Evolutionary conservation across 2,888 invertebrate species (phyloP), one percentile per base, ranked within the genome.

Genomic region (Brassicogethes aeneus): DNA sequence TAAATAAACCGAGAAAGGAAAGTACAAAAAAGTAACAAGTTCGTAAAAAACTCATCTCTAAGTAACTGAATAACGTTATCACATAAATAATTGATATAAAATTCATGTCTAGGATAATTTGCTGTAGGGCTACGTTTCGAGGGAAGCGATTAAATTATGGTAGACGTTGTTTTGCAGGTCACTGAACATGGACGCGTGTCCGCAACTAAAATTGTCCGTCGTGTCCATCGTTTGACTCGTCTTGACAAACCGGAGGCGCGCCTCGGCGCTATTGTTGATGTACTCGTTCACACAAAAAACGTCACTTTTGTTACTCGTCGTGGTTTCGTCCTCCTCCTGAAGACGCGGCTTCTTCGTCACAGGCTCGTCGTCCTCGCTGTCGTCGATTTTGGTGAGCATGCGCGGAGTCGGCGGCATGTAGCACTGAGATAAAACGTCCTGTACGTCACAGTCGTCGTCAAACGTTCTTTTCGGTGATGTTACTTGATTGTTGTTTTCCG

Each of bases 371-470:
- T 68, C 66, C 46, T 72, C 70, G 46, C 76, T 78, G 47, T 80
- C 80, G 59, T 81, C 80, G 44, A 81, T 78, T 43, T 77, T 77
- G 17, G 82, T 79, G 44, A 82, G 70, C 58, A 82, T 71, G 41
- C 80, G 70, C 16, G 82, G 81, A 1, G 81, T 80, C 8, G 82
- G 80, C 45, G 82, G 77, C 65, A 77, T 77, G 60, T 81, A 83
- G 57, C 82, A 81, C 56, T 82, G 81, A 43, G 79, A 80, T 44
- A 83, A 71, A 3, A 82, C 80, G 54, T 80, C 82, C 51, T 80
- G 79, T 34, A 81, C 77, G 59, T 80, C 73, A 39, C 79, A 75
- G 56, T 81, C 81, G 37, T 78, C 79, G 48, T 78, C 77, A 53
- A 72, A 73, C 2, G 66, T 62, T 31, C 76, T 65, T 23, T 23